Evolutionary conservation across 2,888 invertebrate genomes (phyloP).

Genomic region (Drosophila hawaiiensis): DNA sequence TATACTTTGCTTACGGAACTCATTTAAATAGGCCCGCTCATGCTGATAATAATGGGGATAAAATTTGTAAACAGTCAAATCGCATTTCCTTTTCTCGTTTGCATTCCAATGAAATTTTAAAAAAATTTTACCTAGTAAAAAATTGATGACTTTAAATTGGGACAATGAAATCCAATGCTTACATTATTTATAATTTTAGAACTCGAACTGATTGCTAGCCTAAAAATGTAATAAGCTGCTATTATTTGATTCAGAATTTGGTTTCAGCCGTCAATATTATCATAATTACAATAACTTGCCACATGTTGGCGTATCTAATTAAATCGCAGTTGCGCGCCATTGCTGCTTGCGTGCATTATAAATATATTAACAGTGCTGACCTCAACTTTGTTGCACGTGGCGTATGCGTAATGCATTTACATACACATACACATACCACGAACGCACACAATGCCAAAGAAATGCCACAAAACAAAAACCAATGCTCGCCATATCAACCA

Average conservation of each 20-base stretch:
- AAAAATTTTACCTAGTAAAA: neutral
- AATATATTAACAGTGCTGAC: constrained; percentile 41
- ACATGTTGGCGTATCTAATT: constrained; percentile 41
- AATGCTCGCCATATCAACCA: constrained; percentile 7
- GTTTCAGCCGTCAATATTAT: constrained; percentile 18
- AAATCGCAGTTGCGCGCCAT: constrained; percentile 31
- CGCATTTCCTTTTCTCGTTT: fast-evolving
- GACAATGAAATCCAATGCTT: neutral
- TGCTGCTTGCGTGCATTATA: constrained; percentile 53
- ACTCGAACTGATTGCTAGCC: neutral
- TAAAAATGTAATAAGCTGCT: neutral
- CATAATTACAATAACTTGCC: constrained; percentile 24
- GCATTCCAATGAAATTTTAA: neutral
- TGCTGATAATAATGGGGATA: neutral
- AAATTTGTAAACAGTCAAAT: neutral
- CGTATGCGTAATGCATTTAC: constrained; percentile 56
- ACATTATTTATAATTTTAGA: neutral
- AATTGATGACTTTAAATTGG: neutral
- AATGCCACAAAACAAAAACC: constrained; percentile 11
- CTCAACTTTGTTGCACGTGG: constrained; percentile 31
- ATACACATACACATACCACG: neutral
- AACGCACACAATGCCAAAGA: constrained; percentile 15
- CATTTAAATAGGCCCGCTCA: neutral
- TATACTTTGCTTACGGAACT: neutral
- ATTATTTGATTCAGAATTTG: constrained; percentile 4